Evolutionary conservation across 92 coral and sea anemone genomes (phyloP).

Genomic region (Epizoanthus rinbou): DNA sequence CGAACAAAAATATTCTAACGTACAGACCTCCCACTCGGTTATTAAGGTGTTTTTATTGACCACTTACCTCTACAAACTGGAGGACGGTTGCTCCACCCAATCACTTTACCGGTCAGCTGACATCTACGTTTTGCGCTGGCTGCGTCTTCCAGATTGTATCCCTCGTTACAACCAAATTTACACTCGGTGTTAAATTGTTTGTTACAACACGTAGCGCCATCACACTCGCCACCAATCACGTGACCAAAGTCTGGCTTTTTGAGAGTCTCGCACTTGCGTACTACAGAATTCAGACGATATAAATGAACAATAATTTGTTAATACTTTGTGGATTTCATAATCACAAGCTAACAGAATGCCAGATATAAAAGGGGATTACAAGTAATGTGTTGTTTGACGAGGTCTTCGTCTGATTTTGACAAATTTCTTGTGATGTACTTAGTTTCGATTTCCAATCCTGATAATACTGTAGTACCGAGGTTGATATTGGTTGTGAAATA

Average conservation of each 20-base stretch:
- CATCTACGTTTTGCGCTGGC: conserved; percentile 10
- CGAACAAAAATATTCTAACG: no score
- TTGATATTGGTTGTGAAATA: no score
- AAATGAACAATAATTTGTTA: neutral
- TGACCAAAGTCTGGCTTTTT: conserved; percentile 6
- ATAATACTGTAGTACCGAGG: no score
- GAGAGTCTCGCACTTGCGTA: conserved; percentile 17
- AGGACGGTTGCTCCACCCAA: conserved; percentile 27
- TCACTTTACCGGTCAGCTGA: neutral
- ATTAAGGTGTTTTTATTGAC: no score
- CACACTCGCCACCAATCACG: conserved; percentile 24
- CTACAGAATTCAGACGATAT: neutral
- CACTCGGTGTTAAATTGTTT: neutral
- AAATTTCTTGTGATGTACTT: no score
- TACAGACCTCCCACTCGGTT: no score
- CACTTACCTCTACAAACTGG: conserved; percentile 26
- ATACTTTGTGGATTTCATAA: neutral
- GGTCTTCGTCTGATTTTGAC: no score
- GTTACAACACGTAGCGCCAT: conserved; percentile 12
- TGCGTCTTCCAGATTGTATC: conserved; percentile 21
- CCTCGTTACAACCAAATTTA: conserved; percentile 42
- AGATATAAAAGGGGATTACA: no score
- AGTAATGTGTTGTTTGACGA: no score
- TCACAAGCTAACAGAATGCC: neutral
- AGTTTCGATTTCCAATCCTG: no score